Base-by-base conservation (phyloP, 2,113 vertebrate species). In the Arvicanthis niloticus region DNA sequence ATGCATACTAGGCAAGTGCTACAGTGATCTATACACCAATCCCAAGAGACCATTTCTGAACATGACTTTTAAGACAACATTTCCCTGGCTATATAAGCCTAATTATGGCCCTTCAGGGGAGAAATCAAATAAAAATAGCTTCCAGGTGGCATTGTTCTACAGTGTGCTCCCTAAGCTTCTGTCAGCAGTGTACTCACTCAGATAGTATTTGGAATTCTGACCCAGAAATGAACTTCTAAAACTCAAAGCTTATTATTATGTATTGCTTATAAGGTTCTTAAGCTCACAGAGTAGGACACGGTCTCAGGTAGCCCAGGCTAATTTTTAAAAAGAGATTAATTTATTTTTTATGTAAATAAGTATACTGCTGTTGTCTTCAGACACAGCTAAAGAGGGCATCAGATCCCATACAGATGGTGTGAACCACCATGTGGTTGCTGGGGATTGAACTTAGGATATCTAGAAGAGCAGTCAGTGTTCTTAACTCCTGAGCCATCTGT, bases 201-300 rank as follows among this genome's bases (percentile, higher is more conserved):
- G n/a, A 75, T 24, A 95, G 67, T 16, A 89, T 10, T 58, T 86
- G 7, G 53, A 95, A 89, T 92, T 91, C 82, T 95, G 88, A 92
- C 40, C 88, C 88, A 95, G 40, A 96, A 96, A 91, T 77, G 51
- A 37, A 95, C 24, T 91, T 94, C 87, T 94, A 91, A 95, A 95
- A 89, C 80, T 73, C 73, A 93, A 89, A 96, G 21, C 60, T 77
- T 60, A 15, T 77, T 60, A 15, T 12, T 91, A 58, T 29, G 51
- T 51, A 9, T 13, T 94, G 78, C 31, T 31, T 96, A 2, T 10
- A 93, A 82, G 24, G 8, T 93, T 86, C 70, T 88, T 88, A 56
- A 88, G 56, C 48, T 88, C 7, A 87, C 11, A 51, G n/a, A 72
- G 40, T n/a, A 26, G 29, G 22, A 40, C 22, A 56, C 1, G 68